Base-by-base conservation (phyloP, 2,113 vertebrate genomes). In the Dasyprocta punctata region DNA sequence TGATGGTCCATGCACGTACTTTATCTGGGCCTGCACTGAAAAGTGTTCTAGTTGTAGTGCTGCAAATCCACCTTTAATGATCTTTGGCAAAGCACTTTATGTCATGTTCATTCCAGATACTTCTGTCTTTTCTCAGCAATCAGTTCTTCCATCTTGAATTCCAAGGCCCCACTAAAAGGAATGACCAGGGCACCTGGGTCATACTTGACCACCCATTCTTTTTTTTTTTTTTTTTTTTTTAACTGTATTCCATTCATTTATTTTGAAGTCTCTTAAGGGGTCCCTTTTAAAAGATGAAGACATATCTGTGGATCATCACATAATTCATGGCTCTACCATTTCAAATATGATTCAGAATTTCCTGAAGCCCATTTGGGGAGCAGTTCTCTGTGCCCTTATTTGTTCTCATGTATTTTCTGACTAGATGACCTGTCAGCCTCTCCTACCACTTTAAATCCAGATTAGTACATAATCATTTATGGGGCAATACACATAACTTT, bases 11-110 rank as follows among this genome's bases (percentile, higher is more conserved):
- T 60, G 99, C 99, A 98, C 99, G 99, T 98, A 99, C 99, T 99
- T 99, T 99, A 97, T 99, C 99, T 98, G 99, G 99, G 98, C 99
- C 99, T 90, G 99, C 99, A 96, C 99, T 99, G 99, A 99, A 99
- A 99, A 99, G 99, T 99, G 99, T 98, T 99, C 99, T 98, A 99
- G 99, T 98, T 99, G 99, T 94, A 99, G 99, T 80, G 99, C 99
- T 95, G 99, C 98, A 97, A 99, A 99, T 95, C 99, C 99, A 77
- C 99, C 99, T 99, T 99, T 99, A 98, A 99, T 99, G 99, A 99
- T 99, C 99, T 99, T 99, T 98, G 99, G 99, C 98, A 99, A 98
- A 98, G 99, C 99, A 96, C 99, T 99, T 99, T 99, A 99, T 98
- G 99, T 99, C 99, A 99, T 99, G 99, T 99, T 99, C 99, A 99